A percentile compares a stretch with the other conserved stretches of the same genome.
Evolutionary conservation across 2,888 invertebrate species (phyloP).

Genomic region (Sesia apiformis): DNA sequence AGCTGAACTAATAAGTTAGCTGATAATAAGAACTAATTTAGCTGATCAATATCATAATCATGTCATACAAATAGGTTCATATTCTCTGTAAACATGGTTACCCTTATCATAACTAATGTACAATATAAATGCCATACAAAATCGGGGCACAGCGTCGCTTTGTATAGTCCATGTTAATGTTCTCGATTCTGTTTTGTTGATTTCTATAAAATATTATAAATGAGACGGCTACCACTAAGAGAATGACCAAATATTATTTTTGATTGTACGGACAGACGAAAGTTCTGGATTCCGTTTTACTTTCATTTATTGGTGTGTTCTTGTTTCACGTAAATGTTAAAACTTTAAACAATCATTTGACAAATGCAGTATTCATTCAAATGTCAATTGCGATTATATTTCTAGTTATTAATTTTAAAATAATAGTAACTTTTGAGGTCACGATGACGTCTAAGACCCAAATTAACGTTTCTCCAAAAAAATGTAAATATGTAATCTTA

Average conservation of each 20-base stretch:
- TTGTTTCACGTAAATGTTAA: not conserved
- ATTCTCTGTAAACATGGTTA: conserved; percentile 20
- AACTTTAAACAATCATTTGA: too few species aligned
- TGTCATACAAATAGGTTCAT: too few species aligned
- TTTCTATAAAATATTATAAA: conserved; percentile 75
- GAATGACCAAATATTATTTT: conserved; percentile 68
- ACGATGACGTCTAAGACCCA: too few species aligned
- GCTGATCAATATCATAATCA: too few species aligned
- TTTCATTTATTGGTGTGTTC: not conserved
- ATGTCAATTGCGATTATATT: too few species aligned
- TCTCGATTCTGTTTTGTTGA: conserved; percentile 68
- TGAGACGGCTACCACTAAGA: conserved; percentile 71
- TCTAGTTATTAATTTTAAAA: too few species aligned
- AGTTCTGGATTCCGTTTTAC: conserved; percentile 14
- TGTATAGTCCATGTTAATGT: conserved; percentile 61
- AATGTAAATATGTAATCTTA: too few species aligned
- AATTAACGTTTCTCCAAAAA: too few species aligned
- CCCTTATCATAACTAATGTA: conserved; percentile 56
- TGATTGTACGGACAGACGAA: conserved; percentile 26
- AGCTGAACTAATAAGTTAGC: too few species aligned
- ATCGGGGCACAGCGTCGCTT: conserved; percentile 44
- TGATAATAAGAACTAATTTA: too few species aligned
- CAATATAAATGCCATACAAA: conserved; percentile 49
- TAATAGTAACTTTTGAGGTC: too few species aligned
- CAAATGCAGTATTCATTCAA: too few species aligned